Evolutionary conservation across 2,797 vertebrate genomes (phyloP).

Genomic region (Rhinoraja longicauda): DNA sequence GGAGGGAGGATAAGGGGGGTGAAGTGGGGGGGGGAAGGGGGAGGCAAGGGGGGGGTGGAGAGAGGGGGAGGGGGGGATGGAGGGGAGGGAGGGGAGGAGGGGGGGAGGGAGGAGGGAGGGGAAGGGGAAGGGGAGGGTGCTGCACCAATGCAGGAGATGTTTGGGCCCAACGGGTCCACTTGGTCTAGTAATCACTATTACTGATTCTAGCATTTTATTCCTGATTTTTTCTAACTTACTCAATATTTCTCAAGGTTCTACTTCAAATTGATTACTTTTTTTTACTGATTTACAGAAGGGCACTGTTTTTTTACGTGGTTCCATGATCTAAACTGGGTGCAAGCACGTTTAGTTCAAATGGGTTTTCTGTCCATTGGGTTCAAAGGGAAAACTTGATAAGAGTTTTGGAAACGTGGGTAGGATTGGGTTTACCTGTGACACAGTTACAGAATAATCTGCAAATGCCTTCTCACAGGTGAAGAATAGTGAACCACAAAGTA

Average conservation of each 20-base stretch:
- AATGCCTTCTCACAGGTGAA: background rate
- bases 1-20: too few species aligned
- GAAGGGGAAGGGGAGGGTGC: too few species aligned
- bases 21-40: too few species aligned
- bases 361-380: background rate
- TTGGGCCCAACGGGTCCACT: too few species aligned
- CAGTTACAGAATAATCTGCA: background rate
- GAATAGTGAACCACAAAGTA: background rate
- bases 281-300: background rate
- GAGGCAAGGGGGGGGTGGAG: too few species aligned
- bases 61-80: too few species aligned
- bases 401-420: background rate
- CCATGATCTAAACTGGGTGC: background rate
- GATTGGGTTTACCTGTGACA: background rate
- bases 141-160: too few species aligned
- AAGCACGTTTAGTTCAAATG: background rate
- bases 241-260: background rate
- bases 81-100: too few species aligned
- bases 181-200: too few species aligned
- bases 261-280: background rate
- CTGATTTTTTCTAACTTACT: background rate
- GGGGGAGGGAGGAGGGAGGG: too few species aligned
- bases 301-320: background rate
- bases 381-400: background rate
- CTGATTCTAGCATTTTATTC: too few species aligned